Evolutionary conservation across 2,113 vertebrate genomes (phyloP), one percentile per base, ranked within the genome.

Genomic region (Gallinago jamesoni): DNA sequence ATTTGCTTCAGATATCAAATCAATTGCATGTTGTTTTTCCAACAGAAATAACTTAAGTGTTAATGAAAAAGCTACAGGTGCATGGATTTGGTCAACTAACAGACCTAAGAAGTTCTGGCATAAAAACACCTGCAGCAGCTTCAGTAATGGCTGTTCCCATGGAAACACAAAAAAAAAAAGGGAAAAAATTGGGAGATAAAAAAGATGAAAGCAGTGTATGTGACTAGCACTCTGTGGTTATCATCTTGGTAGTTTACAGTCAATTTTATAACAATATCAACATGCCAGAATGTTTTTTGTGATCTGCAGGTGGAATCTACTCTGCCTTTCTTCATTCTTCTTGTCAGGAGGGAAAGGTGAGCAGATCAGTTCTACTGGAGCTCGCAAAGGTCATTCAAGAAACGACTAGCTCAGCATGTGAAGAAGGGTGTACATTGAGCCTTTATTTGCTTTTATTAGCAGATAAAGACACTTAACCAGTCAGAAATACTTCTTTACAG

Each of bases 21-120:
- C 39, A 93, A 62, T 20, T 74, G 18, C 31, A 33, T 13, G 15
- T 23, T 31, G 30, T 53, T 67, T 62, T 82, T 67, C 24, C 62
- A 39, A 14, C 30, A 68, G 25, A 43, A 89, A 37, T 50, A 70
- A 80, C 6, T 47, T 64, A 63, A 57, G 15, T 9, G 18, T 39
- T 70, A 92, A 78, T 89, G 15, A 84, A 89, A 94, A 86, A 84
- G 28, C 52, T 88, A 69, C 86, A 96, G 68, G 68, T 73, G 85
- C 59, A 66, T 27, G 41, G 72, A 73, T 53, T 90, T 69, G 45
- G 59, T 67, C 28, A 89, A 28, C 59, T 56, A 76, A 74, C 47
- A 88, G 15, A 76, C 12, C 60, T 74, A 73, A 89, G 68, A 83
- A 80, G 57, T 76, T 91, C 39, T 70, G n/a, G 13, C 31, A 83